Base-by-base conservation (phyloP, 2,888 invertebrate species). In the Pycnomerus fuliginosus region DNA sequence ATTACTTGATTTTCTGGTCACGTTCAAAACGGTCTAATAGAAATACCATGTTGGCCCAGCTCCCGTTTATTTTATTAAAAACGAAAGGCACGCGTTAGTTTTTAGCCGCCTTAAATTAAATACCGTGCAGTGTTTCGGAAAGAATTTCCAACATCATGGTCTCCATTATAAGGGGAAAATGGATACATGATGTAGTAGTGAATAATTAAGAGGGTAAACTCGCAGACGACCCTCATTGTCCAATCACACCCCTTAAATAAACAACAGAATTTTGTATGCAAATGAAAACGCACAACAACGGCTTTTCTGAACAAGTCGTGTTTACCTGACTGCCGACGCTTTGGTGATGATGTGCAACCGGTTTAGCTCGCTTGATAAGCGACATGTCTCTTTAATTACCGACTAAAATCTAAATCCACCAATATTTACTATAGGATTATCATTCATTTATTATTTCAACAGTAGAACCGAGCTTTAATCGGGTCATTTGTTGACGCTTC, bases 1-100 rank as follows among this genome's bases (percentile, higher is more conserved):
- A 68, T 68, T 69, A 65, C 62, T 69, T 66, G 65, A 60, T 56
- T 66, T 65, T 67, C 67, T 64, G 61, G 67, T 68, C 69, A 67
- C 67, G 68, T 68, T 55, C 56, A 50, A 60, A 63, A 64, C 62
- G 60, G 58, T 59, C 57, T 60, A 64, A 64, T 62, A 61, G 60
- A 63, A 64, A 64, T 59, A 60, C 60, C 59, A 57, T 59, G 65
- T 61, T 64, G 58, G 58, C 56, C 53, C 50, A 48, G 55, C 48
- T 49, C 51, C 35, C 57, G 59, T 60, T 64, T 64, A 62, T 65
- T 61, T 63, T 63, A 63, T 63, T 63, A 63, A 62, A 61, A 64
- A 60, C 49, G 48, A 51, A 57, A 53, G 49, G 52, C 47, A 50
- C 53, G 48, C 28, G 35, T 41, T 41, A 38, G 41, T 41, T 48